phyloP scores from a whole-genome alignment of 2,888 invertebrate genomes.

The Trissolcus brochymenae region DNA sequence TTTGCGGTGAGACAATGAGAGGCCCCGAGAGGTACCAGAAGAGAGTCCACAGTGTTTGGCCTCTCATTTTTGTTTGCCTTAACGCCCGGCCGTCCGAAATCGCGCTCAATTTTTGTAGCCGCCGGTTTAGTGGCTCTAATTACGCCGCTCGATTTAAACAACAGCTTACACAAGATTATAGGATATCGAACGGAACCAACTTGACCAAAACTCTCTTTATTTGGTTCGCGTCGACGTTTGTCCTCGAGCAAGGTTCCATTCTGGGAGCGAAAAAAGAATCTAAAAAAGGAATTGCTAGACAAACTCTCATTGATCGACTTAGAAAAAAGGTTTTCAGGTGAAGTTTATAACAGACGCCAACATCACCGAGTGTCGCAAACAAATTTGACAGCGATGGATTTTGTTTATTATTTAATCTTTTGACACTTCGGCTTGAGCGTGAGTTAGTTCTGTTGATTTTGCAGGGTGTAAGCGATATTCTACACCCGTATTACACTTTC shows the following conservation, averaged over 20 bases:
- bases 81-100: constrained; percentile 24
- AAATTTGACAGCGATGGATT: neutral
- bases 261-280: neutral
- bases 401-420: too few species aligned
- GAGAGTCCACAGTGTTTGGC: constrained; percentile 32
- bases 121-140: constrained; percentile 49
- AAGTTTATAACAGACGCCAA: neutral
- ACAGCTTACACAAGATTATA: constrained; percentile 42
- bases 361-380: too few species aligned
- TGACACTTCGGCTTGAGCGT: neutral
- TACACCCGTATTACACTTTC: constrained; percentile 44
- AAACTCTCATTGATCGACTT: neutral
- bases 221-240: constrained; percentile 5
- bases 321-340: neutral
- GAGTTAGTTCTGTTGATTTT: constrained; percentile 23
- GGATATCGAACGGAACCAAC: constrained; percentile 35
- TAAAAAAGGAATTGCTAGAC: neutral
- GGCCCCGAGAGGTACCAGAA: constrained; percentile 36
- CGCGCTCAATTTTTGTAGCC: constrained; percentile 46
- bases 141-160: constrained; percentile 35
- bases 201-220: constrained; percentile 13
- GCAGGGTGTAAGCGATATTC: constrained; percentile 15
- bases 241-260: constrained; percentile 7
- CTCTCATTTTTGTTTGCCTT: constrained; percentile 39
- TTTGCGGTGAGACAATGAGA: constrained; percentile 66